phyloP scores from a whole-genome alignment of 2,113 vertebrate species.

The Thinocorus orbignyianus region DNA sequence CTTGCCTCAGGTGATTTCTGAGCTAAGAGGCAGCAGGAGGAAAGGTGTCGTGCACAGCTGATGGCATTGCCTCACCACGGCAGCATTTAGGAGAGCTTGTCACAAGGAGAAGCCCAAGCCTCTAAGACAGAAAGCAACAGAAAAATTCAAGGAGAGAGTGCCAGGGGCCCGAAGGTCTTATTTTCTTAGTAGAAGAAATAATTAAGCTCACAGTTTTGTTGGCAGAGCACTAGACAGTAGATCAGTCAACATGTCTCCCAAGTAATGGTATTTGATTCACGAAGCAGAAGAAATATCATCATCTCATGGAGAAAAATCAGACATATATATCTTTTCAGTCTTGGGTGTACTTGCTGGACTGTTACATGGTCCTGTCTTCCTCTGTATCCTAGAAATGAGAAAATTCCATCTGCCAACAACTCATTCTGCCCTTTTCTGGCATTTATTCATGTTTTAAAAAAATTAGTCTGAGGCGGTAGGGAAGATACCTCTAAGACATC shows the following conservation, averaged over 20 bases:
- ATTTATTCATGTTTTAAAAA: neutral
- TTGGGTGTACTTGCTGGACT: neutral
- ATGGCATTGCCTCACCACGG: neutral
- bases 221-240: neutral
- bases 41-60: neutral
- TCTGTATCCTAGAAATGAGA: neutral
- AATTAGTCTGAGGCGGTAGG: neutral
- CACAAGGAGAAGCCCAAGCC: neutral
- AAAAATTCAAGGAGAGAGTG: neutral
- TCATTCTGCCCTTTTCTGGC: neutral
- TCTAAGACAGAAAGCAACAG: neutral
- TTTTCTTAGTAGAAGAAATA: neutral
- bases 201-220: neutral
- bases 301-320: neutral
- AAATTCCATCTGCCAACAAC: neutral
- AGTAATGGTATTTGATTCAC: neutral
- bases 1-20: conserved; percentile 7
- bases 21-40: neutral
- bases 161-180: neutral
- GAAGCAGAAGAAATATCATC: neutral
- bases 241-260: neutral
- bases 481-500: neutral
- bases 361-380: neutral
- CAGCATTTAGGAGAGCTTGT: neutral
- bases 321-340: neutral